Base-by-base conservation (phyloP, 2,797 vertebrate genomes). In the Tenualosa ilisha region DNA sequence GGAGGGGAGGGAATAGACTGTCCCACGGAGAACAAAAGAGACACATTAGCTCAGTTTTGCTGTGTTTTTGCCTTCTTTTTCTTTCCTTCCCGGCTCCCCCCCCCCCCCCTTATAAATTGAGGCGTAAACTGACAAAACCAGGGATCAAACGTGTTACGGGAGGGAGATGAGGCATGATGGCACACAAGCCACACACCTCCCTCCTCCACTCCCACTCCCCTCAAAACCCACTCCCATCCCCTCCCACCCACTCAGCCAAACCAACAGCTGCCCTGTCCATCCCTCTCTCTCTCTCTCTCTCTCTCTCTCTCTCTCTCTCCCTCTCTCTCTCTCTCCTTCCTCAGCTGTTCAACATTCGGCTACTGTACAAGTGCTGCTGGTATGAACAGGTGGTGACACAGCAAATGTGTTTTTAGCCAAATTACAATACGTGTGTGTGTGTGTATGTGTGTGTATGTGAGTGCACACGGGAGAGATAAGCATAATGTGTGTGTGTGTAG, bases 21-120 rank as follows among this genome's bases (percentile, higher is more conserved):
- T 92, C 93, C 94, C 93, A 93, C 84, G 88, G 91, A 65, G 92
- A 91, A 96, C 94, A 96, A 95, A 95, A 95, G 94, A 94, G 92
- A 87, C 94, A 95, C 93, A 95, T 96, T 96, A 95, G 94, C 93
- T 96, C 95, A 95, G 95, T 95, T 95, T 95, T 95, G 94, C 94
- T 90, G 93, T 92, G 93, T 94, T 94, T 93, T 93, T 91, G 85
- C 84, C 54, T 31, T 46, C 81, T 82, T 89, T 92, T 94, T 90
- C 86, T 79, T 79, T 20, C 22, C 40, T 0, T 17, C 8, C 20
- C 40, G 2, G 0, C 40, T 8, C 37, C 17, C 17, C 17, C 40
- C 72, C 37, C 15, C 40, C 26, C 31, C 15, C 40, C 72, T 90
- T 82, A 91, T 82, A 91, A 89, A 91, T 89, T 91, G 90, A 94